Percentiles rank a stretch among this genome's conserved stretches.
These are phyloP conservation scores for Portevinia maculata DNA, from an alignment of 2,888 invertebrate species.

Conservation along the genomic window DNA sequence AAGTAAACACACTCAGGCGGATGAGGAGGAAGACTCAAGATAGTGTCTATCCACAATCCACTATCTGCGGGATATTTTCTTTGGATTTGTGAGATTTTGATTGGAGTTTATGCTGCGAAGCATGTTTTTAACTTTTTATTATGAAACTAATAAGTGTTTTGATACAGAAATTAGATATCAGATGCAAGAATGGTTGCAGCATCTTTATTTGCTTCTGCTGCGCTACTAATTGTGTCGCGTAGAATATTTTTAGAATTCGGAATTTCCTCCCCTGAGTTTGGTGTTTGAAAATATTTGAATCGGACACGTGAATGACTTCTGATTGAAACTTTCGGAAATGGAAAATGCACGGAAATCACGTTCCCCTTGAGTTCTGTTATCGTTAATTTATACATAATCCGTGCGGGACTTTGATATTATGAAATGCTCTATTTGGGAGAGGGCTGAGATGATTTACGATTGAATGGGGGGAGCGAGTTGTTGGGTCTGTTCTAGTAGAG, in stretches of 20 bases:
- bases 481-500: neutral
- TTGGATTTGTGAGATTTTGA: slow-evolving; percentile 54
- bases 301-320: slow-evolving; percentile 44
- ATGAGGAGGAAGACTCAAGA: neutral
- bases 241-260: slow-evolving; percentile 49
- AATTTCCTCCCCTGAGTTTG: too few species aligned
- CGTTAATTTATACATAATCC: slow-evolving; percentile 21
- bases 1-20: slow-evolving; percentile 57
- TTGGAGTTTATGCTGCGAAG: slow-evolving; percentile 38
- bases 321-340: slow-evolving; percentile 18
- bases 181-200: slow-evolving; percentile 20
- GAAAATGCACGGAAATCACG: slow-evolving; percentile 65
- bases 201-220: slow-evolving; percentile 13
- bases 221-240: slow-evolving; percentile 55
- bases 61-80: slow-evolving; percentile 4
- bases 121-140: slow-evolving; percentile 34
- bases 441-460: slow-evolving; percentile 24
- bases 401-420: slow-evolving; percentile 30
- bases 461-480: neutral
- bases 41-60: neutral
- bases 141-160: slow-evolving; percentile 43
- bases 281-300: neutral
- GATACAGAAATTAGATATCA: slow-evolving; percentile 39
- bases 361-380: slow-evolving; percentile 39
- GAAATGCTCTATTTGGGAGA: neutral